Base-by-base conservation (phyloP, 2,888 invertebrate species). In the Dyspetes luteomarginatus region DNA sequence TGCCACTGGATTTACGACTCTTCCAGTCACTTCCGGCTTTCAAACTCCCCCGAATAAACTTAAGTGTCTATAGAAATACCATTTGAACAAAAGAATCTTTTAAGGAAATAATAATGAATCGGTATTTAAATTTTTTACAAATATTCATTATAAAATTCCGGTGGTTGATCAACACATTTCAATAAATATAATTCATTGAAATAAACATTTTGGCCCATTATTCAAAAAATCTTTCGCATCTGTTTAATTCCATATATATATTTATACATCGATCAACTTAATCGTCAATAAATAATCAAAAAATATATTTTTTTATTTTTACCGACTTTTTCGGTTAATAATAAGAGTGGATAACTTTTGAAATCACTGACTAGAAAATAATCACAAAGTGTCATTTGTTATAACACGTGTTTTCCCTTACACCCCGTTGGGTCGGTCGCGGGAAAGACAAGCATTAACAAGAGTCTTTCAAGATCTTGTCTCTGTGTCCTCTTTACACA, bases 361-460 rank as follows among this genome's bases (percentile, higher is more conserved):
- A 43, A 74, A 55, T 65, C 69, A 56, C 41, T 50, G 69, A 50
- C 36, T 74, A 52, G 55, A 79, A 79, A 74, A 74, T 79, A 74
- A 69, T 65, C 64, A 74, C 74, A 69, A 74, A 50, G 60, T 48
- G 52, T 26, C 56, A 22, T 12, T 64, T 58, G 74, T 67, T 19
- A n/a, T 24, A 26, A 58, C 67, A 56, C 74, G 67, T 58, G 74
- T 52, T 41, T 56, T 15, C 62, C 3, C 28, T 52, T 15, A 58
- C 52, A 64, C 30, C 73, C 68, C 68, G 64, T 55, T 9, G 73
- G n/a, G n/a, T n/a, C n/a, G n/a, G n/a, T n/a, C 5, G 58, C 45
- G 45, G 45, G 64, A 45, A 52, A 15, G 45, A 43, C 50, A 19
- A 55, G 26, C 43, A n/a, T 65, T 24, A 48, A 15, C 36, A 12